Evolutionary conservation across 1,140 invertebrate species (phyloP).

Genomic region (Trichoplusia ni): DNA sequence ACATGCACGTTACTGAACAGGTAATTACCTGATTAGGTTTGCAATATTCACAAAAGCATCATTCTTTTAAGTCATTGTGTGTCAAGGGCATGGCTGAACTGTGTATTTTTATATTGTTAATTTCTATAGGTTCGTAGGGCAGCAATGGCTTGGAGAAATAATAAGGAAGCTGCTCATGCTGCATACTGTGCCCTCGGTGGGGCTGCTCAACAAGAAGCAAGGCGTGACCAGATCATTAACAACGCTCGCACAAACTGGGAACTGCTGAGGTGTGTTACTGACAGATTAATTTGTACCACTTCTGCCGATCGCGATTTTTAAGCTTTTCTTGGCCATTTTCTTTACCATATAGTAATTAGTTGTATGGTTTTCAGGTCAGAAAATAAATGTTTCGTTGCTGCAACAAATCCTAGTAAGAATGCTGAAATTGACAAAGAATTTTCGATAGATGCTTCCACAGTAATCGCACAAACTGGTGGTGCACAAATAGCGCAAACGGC

Average conservation of each 20-base stretch:
- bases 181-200: constrained; percentile 86
- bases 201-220: constrained; percentile 84
- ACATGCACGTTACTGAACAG: constrained; percentile 90
- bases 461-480: constrained; percentile 46
- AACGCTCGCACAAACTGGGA: constrained; percentile 93
- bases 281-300: too few relatives aligned
- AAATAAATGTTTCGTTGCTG: constrained; percentile 79
- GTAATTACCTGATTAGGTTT: too few relatives aligned
- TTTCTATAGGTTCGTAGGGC: constrained; percentile 84
- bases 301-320: too few relatives aligned
- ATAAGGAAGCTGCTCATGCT: constrained; percentile 87
- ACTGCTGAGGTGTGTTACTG: constrained; percentile 86
- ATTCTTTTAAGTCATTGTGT: too few relatives aligned
- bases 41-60: too few relatives aligned
- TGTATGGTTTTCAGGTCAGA: constrained; percentile 75
- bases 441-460: constrained; percentile 42
- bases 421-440: constrained; percentile 66
- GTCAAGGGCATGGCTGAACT: too few relatives aligned
- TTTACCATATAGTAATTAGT: background rate
- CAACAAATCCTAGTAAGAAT: constrained; percentile 51
- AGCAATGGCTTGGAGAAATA: constrained; percentile 88
- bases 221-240: constrained; percentile 89
- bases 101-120: background rate
- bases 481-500: constrained; percentile 52
- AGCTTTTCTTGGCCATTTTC: background rate